These are phyloP conservation scores for Lota lota DNA, from an alignment of 2,113 vertebrate species.

Conservation along the genomic window DNA sequence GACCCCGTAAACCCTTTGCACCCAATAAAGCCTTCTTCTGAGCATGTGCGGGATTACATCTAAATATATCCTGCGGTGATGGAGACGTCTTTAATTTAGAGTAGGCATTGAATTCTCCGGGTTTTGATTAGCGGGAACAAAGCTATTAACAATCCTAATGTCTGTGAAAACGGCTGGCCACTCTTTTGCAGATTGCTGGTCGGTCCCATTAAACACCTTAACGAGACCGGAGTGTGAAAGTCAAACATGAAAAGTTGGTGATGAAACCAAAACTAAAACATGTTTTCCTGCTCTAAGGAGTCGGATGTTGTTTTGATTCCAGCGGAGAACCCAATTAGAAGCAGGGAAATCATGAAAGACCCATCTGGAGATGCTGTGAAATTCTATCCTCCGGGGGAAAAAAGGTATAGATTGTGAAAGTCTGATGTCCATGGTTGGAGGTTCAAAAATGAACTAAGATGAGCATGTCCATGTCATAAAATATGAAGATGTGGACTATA, in stretches of 20 bases:
- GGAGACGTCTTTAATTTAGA: neutral
- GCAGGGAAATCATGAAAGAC: constrained; percentile 34
- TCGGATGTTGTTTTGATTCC: neutral
- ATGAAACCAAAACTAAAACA: constrained; percentile 23
- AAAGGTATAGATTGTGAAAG: no score
- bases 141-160: constrained; percentile 32
- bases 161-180: constrained; percentile 26
- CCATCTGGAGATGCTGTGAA: constrained; percentile 37
- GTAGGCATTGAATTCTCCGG: neutral
- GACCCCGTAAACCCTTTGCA: constrained; percentile 35
- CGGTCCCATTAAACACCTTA: constrained; percentile 15
- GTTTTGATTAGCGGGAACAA: constrained; percentile 37
- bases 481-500: no score
- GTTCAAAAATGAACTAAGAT: no score
- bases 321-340: constrained; percentile 10
- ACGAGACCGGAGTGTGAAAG: constrained; percentile 45
- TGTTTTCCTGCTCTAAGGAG: neutral
- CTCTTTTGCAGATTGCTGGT: constrained; percentile 27
- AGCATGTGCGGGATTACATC: neutral
- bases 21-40: neutral
- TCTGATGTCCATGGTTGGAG: no score
- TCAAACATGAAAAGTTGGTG: constrained; percentile 37
- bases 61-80: neutral
- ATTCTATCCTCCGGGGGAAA: constrained; percentile 14
- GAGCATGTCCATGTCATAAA: no score